Conservation (phyloP, 2,113 vertebrate species). For the Platichthys stellatus region DNA sequence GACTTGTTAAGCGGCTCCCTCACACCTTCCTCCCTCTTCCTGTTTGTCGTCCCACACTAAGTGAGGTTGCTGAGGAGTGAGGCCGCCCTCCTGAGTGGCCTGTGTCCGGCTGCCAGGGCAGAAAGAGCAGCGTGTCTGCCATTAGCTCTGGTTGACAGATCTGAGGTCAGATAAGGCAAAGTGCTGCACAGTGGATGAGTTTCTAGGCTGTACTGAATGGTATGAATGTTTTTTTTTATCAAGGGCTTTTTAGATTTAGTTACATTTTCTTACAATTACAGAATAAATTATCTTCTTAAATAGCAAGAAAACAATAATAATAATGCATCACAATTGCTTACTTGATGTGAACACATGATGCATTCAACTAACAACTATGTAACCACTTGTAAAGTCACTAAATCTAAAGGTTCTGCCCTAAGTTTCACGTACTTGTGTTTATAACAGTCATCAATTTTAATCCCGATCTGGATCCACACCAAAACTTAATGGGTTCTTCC, state of each 20-base stretch:
- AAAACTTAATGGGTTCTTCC: too few relatives aligned
- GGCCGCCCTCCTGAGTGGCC: constrained; percentile 43
- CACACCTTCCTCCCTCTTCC: constrained; percentile 56
- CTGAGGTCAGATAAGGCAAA: constrained; percentile 38
- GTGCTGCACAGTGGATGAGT: neutral
- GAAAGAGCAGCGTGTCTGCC: constrained; percentile 16
- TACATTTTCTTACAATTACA: too few relatives aligned
- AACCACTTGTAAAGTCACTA: too few relatives aligned
- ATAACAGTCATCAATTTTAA: too few relatives aligned
- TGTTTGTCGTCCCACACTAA: constrained; percentile 57
- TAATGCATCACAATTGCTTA: too few relatives aligned
- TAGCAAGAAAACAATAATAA: neutral
- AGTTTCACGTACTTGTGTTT: too few relatives aligned
- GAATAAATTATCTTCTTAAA: too few relatives aligned
- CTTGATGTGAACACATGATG: too few relatives aligned
- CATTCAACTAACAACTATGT: too few relatives aligned
- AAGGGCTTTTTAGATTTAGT: neutral
- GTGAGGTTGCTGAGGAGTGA: constrained; percentile 58
- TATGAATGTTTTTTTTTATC: neutral
- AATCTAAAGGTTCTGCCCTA: too few relatives aligned
- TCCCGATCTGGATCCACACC: too few relatives aligned
- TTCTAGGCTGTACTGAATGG: constrained; percentile 4
- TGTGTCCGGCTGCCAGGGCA: constrained; percentile 41
- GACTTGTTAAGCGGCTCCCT: constrained; percentile 62
- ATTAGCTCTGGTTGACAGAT: constrained; percentile 48